Evolutionary conservation across 2,888 invertebrate genomes (phyloP).

Genomic region (Athetis lepigone): DNA sequence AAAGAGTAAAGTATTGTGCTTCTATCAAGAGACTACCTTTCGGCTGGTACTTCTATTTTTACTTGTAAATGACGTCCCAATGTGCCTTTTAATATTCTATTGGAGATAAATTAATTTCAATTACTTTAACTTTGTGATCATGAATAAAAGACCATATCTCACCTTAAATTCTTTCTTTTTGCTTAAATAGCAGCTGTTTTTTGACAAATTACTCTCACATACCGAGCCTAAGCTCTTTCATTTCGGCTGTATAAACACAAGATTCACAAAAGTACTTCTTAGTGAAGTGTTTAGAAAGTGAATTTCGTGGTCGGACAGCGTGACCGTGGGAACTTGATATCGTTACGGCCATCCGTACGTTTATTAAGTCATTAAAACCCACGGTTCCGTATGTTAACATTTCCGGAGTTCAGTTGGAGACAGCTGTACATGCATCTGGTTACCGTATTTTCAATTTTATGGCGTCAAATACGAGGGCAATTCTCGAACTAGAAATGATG

Average conservation of each 20-base stretch:
- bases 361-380: constrained; percentile 57
- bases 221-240: neutral
- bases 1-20: too few species aligned
- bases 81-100: too few species aligned
- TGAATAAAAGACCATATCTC: neutral
- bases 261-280: constrained; percentile 20
- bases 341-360: constrained; percentile 56
- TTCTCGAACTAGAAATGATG: too few species aligned
- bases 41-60: too few species aligned
- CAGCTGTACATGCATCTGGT: constrained; percentile 31
- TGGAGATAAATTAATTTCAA: too few species aligned
- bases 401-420: constrained; percentile 42
- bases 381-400: constrained; percentile 37
- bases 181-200: neutral
- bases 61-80: too few species aligned
- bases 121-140: too few species aligned
- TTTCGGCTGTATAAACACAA: neutral
- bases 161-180: too few species aligned
- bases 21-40: too few species aligned
- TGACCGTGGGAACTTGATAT: constrained; percentile 64
- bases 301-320: constrained; percentile 57
- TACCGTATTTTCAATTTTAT: neutral
- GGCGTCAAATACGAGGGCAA: too few species aligned
- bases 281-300: constrained; percentile 67
- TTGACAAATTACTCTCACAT: neutral